phyloP scores from a whole-genome alignment of 2,797 vertebrate species.

The Bufotes viridis region DNA sequence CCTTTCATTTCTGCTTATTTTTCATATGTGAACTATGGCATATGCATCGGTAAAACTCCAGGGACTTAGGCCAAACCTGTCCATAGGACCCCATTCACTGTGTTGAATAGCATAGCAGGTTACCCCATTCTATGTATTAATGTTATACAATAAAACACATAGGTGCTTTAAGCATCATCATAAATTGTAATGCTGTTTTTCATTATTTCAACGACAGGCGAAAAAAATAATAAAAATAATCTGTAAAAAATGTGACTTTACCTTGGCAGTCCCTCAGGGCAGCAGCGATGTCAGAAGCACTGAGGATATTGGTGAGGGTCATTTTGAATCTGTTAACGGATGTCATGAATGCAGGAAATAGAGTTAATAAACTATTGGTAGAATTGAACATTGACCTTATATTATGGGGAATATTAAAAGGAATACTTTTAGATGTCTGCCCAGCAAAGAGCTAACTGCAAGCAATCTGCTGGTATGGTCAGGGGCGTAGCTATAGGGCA shows the following conservation, averaged over 20 bases:
- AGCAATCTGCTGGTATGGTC: not conserved
- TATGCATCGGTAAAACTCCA: too few species aligned
- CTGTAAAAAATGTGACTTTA: constrained; percentile 66
- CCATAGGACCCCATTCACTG: too few species aligned
- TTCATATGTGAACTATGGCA: too few species aligned
- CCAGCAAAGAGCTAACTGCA: not conserved
- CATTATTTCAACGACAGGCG: not conserved
- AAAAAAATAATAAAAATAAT: too few species aligned
- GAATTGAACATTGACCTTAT: not conserved
- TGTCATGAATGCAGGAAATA: not conserved
- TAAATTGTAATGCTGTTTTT: not conserved
- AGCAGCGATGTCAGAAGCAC: constrained; percentile 89
- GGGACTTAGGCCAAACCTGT: too few species aligned
- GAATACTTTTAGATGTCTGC: not conserved
- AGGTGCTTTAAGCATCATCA: not conserved
- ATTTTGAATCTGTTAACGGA: constrained; percentile 81
- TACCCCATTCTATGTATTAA: too few species aligned
- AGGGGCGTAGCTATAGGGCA: too few species aligned
- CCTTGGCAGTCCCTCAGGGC: constrained; percentile 96
- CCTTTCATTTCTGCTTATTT: too few species aligned
- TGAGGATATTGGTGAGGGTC: constrained; percentile 92
- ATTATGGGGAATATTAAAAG: too few species aligned
- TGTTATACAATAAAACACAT: not conserved
- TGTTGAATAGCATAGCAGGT: too few species aligned
- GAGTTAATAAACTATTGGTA: not conserved